phyloP scores from a whole-genome alignment of 2,888 invertebrate genomes.

The Odontomyia ornata region DNA sequence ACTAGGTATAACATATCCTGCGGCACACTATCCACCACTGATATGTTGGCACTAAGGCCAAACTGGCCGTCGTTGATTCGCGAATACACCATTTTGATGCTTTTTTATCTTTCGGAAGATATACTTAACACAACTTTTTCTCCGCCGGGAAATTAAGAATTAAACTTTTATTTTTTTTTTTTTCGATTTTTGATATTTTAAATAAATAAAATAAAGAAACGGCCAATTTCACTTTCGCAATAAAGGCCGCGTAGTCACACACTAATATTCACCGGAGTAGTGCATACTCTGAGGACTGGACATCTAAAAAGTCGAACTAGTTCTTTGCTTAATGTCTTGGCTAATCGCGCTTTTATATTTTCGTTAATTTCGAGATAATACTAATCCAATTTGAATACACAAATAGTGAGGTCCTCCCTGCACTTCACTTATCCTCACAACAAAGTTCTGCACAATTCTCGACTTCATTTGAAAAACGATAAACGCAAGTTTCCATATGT shows the following conservation, averaged over 20 bases:
- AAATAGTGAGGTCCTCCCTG: not conserved
- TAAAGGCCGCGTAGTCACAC: constrained; percentile 13
- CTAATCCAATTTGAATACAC: constrained; percentile 30
- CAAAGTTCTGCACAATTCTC: not conserved
- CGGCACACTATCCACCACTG: constrained; percentile 75
- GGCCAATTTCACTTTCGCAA: constrained; percentile 31
- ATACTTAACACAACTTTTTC: not conserved
- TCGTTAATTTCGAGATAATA: constrained; percentile 27
- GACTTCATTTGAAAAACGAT: not conserved
- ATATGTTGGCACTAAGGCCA: constrained; percentile 65
- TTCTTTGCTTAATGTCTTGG: not conserved
- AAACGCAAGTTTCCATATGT: constrained; percentile 12
- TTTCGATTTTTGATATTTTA: not conserved
- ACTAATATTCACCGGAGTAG: constrained; percentile 31
- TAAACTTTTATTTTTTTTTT: too few species aligned
- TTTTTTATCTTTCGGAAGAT: not conserved
- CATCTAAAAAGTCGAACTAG: constrained; percentile 14
- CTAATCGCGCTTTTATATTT: constrained; percentile 41
- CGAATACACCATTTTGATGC: not conserved
- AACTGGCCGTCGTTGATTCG: constrained; percentile 17
- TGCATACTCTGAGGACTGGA: constrained; percentile 38
- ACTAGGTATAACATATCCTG: constrained; percentile 76
- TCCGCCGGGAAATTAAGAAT: too few species aligned
- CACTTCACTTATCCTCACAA: not conserved
- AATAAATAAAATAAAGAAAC: not conserved